Percentiles rank a stretch among this genome's conserved stretches.
These are phyloP conservation scores for Cyprinodon tularosa DNA, from an alignment of 2,113 vertebrate genomes.

Conservation along the genomic window DNA sequence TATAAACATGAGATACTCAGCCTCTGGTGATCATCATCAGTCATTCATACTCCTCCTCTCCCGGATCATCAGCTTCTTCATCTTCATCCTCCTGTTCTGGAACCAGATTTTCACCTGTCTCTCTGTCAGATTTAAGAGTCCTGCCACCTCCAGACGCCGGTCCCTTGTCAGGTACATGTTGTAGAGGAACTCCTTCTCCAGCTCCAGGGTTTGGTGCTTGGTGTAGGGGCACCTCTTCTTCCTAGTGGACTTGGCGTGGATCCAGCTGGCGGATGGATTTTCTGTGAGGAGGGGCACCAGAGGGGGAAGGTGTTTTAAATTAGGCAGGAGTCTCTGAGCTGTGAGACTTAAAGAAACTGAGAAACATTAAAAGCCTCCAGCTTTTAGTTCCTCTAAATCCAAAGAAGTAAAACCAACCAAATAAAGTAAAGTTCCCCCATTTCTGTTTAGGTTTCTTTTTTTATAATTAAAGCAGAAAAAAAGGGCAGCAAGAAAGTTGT, in stretches of 20 bases:
- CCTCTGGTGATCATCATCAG: constrained; percentile 34
- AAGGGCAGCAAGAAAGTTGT: too few species aligned
- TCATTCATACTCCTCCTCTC: constrained; percentile 70
- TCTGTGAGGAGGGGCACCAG: constrained; percentile 41
- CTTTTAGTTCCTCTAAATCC: constrained; percentile 42
- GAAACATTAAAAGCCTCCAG: constrained; percentile 35
- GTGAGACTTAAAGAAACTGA: not conserved
- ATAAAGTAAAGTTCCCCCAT: not conserved
- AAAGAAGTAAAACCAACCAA: not conserved
- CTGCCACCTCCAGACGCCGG: constrained; percentile 76
- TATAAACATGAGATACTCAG: not conserved
- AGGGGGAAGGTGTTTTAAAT: not conserved
- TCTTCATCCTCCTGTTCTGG: constrained; percentile 79
- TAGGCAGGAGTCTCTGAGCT: not conserved
- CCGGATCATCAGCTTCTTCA: constrained; percentile 79
- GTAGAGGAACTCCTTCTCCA: constrained; percentile 79
- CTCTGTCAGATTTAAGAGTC: constrained; percentile 74
- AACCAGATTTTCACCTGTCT: constrained; percentile 80
- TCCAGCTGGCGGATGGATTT: constrained; percentile 74
- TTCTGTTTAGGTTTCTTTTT: too few species aligned
- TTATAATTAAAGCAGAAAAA: too few species aligned
- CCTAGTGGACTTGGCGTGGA: constrained; percentile 72
- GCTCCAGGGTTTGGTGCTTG: constrained; percentile 78
- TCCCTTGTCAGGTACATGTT: constrained; percentile 79
- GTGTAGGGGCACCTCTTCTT: constrained; percentile 77